A percentile compares a stretch with the other conserved stretches of the same genome.
Conservation (phyloP, 2,888 invertebrate genomes). For the Zhengitettix transpicula region DNA sequence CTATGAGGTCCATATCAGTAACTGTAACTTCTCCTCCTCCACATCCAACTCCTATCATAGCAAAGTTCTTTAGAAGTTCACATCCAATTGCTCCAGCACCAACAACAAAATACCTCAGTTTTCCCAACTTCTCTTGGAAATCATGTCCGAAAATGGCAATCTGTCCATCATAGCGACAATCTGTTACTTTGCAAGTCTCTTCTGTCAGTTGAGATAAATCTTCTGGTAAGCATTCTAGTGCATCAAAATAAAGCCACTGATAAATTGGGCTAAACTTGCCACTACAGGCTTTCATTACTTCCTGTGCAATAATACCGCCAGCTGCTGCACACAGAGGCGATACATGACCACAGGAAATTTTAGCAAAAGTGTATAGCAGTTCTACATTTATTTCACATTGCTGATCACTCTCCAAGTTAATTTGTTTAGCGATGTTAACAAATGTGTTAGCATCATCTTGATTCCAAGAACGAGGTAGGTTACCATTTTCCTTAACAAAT, state of each 20-base stretch:
- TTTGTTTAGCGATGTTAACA: constrained; percentile 39
- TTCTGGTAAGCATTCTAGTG: constrained; percentile 80
- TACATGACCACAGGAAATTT: constrained; percentile 59
- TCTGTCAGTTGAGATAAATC: constrained; percentile 47
- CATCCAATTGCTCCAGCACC: constrained; percentile 91
- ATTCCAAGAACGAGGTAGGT: constrained; percentile 66
- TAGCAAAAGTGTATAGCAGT: constrained; percentile 58
- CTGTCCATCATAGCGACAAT: constrained; percentile 73
- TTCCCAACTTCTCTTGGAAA: constrained; percentile 70
- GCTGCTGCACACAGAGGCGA: constrained; percentile 87
- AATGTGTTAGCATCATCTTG: constrained; percentile 52
- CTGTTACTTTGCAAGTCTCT: constrained; percentile 52
- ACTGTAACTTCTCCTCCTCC: constrained; percentile 59
- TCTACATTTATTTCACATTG: constrained; percentile 49
- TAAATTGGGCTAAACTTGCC: constrained; percentile 88
- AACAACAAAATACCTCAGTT: constrained; percentile 63
- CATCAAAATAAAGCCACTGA: constrained; percentile 93
- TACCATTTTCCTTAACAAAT: constrained; percentile 40
- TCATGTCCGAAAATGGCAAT: constrained; percentile 81
- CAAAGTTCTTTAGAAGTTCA: constrained; percentile 94
- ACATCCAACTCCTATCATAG: constrained; percentile 88
- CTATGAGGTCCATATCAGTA: constrained; percentile 99
- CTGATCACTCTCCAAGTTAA: constrained; percentile 37
- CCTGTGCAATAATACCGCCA: constrained; percentile 94
- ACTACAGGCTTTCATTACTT: constrained; percentile 95